Percentiles rank a stretch among this genome's conserved stretches.
These are phyloP conservation scores for Chrysogorgia sp. DNA, from an alignment of 92 coral and sea anemone genomes.

Conservation along the genomic window DNA sequence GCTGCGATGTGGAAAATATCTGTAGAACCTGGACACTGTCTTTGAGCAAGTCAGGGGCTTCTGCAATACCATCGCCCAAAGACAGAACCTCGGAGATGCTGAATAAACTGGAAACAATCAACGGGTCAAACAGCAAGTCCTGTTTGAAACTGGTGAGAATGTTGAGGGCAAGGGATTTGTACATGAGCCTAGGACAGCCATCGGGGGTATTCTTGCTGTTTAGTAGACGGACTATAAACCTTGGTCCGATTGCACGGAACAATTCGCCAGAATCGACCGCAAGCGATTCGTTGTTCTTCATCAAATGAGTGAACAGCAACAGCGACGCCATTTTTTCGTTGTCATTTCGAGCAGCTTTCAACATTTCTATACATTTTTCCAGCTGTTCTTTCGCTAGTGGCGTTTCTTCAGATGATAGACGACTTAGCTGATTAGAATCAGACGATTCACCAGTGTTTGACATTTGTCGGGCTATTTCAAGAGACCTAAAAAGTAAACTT, in stretches of 20 bases:
- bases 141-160: constrained; percentile 87
- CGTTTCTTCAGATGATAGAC: neutral
- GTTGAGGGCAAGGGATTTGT: constrained; percentile 74
- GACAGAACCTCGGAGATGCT: constrained; percentile 57
- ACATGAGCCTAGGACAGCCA: constrained; percentile 65
- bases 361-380: constrained; percentile 66
- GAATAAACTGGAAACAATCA: constrained; percentile 71
- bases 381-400: constrained; percentile 25
- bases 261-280: constrained; percentile 61
- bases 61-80: neutral
- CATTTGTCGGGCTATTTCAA: neutral
- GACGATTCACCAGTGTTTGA: neutral
- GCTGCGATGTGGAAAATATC: constrained; percentile 56
- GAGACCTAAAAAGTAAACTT: neutral
- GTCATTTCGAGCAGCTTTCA: constrained; percentile 76
- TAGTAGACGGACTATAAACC: constrained; percentile 75
- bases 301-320: constrained; percentile 76
- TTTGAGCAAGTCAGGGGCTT: constrained; percentile 31
- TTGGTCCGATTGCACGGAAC: constrained; percentile 80
- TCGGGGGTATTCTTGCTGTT: constrained; percentile 66
- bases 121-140: constrained; percentile 70
- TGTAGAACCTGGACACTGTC: constrained; percentile 69
- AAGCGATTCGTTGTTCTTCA: constrained; percentile 66
- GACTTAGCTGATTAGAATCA: neutral
- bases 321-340: constrained; percentile 87